phyloP scores from a whole-genome alignment of 2,113 vertebrate species.

The Capricornis sumatraensis region DNA sequence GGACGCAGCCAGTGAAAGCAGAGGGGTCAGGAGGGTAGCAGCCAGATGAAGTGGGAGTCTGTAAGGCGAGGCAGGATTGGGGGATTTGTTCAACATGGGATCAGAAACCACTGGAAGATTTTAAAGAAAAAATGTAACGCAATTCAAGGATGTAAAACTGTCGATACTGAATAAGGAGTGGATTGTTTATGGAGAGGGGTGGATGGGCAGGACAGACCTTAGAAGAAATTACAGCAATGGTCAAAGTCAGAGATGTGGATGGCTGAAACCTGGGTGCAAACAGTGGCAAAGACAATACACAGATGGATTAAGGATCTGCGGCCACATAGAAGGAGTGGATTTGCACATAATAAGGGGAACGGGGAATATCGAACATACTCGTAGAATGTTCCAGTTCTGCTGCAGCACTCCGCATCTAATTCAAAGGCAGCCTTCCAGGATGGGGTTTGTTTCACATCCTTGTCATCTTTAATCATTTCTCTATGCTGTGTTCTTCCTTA shows the following conservation, averaged over 20 bases:
- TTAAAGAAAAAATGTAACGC: not conserved
- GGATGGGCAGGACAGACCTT: not conserved
- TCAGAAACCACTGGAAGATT: not conserved
- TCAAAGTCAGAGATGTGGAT: not conserved
- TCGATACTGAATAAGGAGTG: not conserved
- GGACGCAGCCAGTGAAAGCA: not conserved
- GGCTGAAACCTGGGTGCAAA: not conserved
- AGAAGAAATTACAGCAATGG: not conserved
- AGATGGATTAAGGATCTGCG: not conserved
- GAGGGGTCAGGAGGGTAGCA: not conserved
- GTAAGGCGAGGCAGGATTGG: not conserved
- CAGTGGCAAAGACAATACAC: not conserved
- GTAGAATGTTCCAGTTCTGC: not conserved
- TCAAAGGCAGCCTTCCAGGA: not conserved
- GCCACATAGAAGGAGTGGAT: rapidly evolving
- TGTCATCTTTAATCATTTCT: not conserved
- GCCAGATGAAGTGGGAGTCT: not conserved
- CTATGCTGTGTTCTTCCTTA: not conserved
- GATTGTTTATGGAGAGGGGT: not conserved
- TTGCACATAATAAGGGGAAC: not conserved
- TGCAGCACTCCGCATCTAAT: not conserved
- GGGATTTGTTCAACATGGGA: not conserved
- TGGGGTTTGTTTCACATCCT: not conserved
- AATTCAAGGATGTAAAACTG: not conserved
- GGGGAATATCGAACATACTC: not conserved